phyloP scores from a whole-genome alignment of 2,113 vertebrate species.

The Xiphophorus couchianus region DNA sequence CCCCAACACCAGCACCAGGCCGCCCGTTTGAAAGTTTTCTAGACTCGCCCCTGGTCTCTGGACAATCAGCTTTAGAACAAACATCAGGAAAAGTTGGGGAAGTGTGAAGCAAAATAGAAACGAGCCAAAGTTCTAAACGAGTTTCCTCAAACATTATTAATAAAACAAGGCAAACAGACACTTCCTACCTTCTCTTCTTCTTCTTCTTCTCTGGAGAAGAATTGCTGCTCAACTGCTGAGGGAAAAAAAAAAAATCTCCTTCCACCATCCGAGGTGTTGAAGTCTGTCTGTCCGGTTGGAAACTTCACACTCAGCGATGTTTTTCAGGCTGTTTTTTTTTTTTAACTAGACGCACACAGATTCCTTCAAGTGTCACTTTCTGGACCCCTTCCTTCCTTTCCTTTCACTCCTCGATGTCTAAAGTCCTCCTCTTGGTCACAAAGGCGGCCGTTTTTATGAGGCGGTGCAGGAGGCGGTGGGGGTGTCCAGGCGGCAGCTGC shows the following conservation, averaged over 20 bases:
- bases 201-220: slow-evolving; percentile 2
- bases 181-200: slow-evolving; percentile 36
- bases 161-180: too few relatives aligned
- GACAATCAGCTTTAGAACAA: neutral
- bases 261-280: slow-evolving; percentile 32
- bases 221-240: slow-evolving; percentile 17
- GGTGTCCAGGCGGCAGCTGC: neutral
- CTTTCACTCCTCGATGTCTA: slow-evolving; percentile 2
- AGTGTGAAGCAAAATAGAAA: neutral
- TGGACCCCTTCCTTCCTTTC: neutral
- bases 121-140: neutral
- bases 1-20: neutral
- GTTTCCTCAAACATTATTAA: too few relatives aligned
- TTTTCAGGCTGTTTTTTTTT: neutral
- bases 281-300: slow-evolving; percentile 25
- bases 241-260: slow-evolving; percentile 15
- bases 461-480: neutral
- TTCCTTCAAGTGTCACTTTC: slow-evolving; percentile 17
- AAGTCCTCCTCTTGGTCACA: slow-evolving; percentile 10
- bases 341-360: neutral
- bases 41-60: too few relatives aligned
- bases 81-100: neutral
- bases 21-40: neutral
- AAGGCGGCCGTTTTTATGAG: slow-evolving; percentile 7
- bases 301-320: slow-evolving; percentile 14